Base-by-base conservation (phyloP, 2,113 vertebrate genomes). In the Melozone crissalis region DNA sequence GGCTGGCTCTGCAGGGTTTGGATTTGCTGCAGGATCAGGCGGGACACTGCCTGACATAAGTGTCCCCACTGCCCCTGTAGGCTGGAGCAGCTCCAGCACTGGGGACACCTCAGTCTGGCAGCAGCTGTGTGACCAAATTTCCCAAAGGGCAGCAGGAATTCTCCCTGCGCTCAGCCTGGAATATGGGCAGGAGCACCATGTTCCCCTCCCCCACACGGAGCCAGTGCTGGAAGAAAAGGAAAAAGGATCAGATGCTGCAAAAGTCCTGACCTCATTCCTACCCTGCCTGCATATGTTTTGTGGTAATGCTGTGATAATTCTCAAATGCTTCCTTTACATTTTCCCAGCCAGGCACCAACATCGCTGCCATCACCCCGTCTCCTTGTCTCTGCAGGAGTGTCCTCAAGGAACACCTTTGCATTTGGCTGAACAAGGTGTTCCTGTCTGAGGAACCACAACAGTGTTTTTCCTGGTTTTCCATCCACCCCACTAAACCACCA, bases 361-460 rank as follows among this genome's bases (percentile, higher is more conserved):
- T 72, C 35, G 4, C 19, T 75, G 52, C 57, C 65, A 71, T 78
- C 15, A 1, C 24, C 62, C 81, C 1, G 6, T 61, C 92, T 94
- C 66, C 62, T 27, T 47, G 92, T 87, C 52, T 94, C 77, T 33
- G 41, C 66, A 89, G 96, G 69, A 89, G 62, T 16, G 51, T 59
- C 93, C 87, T 95, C 81, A 75, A 91, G 90, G 62, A 82, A 44
- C 1, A 23, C 41, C 47, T 96, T 95, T 95, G 84, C 87, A 91
- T 91, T 94, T 76, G 77, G 24, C 81, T 85, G 93, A 96, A 94
- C 93, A 35, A 79, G 90, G 91, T 75, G 69, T 91, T 95, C 96
- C 82, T 1, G 37, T 93, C 81, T 41, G 69, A 82, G 74, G 78
- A 93, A 44, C 74, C 71, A 82, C 95, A 82, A 13, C 27, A 39